These are phyloP conservation scores for Cerceris ruficornis DNA, from an alignment of 2,888 invertebrate species.

Conservation along the genomic window DNA sequence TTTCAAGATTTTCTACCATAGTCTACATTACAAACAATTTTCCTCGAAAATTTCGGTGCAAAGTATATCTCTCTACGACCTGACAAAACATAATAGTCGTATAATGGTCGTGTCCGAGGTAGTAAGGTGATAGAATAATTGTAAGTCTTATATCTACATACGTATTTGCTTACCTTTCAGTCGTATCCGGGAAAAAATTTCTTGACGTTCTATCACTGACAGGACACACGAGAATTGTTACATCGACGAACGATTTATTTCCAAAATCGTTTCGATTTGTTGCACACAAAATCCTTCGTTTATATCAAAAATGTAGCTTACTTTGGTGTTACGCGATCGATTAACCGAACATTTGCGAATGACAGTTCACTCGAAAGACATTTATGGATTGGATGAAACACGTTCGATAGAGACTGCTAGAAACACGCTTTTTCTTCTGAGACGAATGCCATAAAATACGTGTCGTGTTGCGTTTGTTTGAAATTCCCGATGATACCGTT, in stretches of 20 bases:
- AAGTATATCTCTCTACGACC: too few relatives aligned
- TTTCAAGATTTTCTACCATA: too few relatives aligned
- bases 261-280: constrained; percentile 34
- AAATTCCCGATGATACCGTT: constrained; percentile 52
- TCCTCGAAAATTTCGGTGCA: too few relatives aligned
- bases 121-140: too few relatives aligned
- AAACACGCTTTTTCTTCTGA: background rate
- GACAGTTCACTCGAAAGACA: constrained; percentile 14
- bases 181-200: constrained; percentile 8
- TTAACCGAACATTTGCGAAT: constrained; percentile 43
- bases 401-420: constrained; percentile 10
- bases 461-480: constrained; percentile 30
- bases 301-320: constrained; percentile 32
- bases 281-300: constrained; percentile 13
- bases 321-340: constrained; percentile 50
- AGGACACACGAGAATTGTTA: constrained; percentile 40
- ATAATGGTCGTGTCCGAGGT: too few relatives aligned
- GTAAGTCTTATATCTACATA: too few relatives aligned
- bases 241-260: constrained; percentile 48
- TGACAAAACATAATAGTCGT: too few relatives aligned
- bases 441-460: constrained; percentile 13
- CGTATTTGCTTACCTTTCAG: constrained; percentile 27
- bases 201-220: constrained; percentile 45
- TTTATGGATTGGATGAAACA: background rate
- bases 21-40: too few relatives aligned